These are phyloP conservation scores for Steinernema khuongi DNA, from an alignment of 1,140 invertebrate species.

Conservation along the genomic window DNA sequence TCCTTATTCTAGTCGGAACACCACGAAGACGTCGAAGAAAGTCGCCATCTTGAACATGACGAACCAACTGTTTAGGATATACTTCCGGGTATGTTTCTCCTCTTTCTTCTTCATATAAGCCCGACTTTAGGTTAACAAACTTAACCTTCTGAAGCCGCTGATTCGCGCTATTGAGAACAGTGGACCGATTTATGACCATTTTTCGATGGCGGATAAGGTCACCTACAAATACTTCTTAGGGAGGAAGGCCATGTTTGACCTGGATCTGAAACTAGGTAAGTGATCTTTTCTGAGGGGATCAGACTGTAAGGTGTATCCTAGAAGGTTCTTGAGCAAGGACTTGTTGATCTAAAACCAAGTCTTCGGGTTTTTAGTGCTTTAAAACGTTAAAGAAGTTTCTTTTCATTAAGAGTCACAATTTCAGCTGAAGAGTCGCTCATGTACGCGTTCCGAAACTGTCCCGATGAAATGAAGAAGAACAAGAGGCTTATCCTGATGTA, in stretches of 20 bases:
- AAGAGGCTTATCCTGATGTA: slow-evolving; percentile 92
- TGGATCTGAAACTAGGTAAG: slow-evolving; percentile 77
- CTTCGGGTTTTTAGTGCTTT: no score
- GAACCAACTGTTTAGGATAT: slow-evolving; percentile 94
- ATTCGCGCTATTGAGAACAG: slow-evolving; percentile 85
- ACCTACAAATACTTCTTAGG: slow-evolving; percentile 92
- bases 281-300: slow-evolving; percentile 17
- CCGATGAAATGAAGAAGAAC: slow-evolving; percentile 75
- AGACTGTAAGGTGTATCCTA: no score
- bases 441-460: slow-evolving; percentile 86
- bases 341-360: no score
- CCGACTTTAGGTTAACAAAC: slow-evolving; percentile 70
- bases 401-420: no score
- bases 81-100: slow-evolving; percentile 72
- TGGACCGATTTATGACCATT: slow-evolving; percentile 78
- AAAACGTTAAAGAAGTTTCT: no score
- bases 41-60: slow-evolving; percentile 90
- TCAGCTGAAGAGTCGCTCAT: slow-evolving; percentile 81
- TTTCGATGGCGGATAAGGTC: slow-evolving; percentile 74
- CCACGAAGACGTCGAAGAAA: slow-evolving; percentile 81
- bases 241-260: slow-evolving; percentile 93
- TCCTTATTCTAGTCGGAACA: slow-evolving; percentile 65
- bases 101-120: slow-evolving; percentile 21
- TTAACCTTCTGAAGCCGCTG: slow-evolving; percentile 90
- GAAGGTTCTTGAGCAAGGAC: no score